phyloP scores from a whole-genome alignment of 2,113 vertebrate genomes.

The Bufo gargarizans region DNA sequence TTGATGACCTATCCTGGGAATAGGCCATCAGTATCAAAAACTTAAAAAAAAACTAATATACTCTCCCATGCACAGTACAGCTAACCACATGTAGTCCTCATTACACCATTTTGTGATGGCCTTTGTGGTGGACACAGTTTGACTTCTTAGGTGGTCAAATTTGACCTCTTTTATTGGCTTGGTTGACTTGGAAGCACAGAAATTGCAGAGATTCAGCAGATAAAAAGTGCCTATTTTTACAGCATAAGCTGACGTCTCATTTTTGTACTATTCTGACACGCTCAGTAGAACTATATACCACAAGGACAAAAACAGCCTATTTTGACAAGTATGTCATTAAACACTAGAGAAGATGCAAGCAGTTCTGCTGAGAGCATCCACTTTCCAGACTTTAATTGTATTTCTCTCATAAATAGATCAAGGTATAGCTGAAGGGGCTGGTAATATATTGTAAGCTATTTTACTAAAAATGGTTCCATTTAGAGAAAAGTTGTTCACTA shows the following conservation, averaged over 20 bases:
- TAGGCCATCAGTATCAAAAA: no score
- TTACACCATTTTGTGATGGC: no score
- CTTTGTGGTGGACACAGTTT: background rate
- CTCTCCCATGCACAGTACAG: background rate
- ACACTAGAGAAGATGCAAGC: background rate
- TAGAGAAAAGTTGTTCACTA: constrained; percentile 45
- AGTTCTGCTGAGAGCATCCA: constrained; percentile 35
- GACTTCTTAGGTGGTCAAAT: background rate
- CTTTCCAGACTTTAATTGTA: constrained; percentile 35
- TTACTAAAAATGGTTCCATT: constrained; percentile 37
- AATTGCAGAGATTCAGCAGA: background rate
- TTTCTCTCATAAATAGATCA: constrained; percentile 43
- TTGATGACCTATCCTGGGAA: no score
- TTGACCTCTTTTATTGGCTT: background rate
- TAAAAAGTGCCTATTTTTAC: background rate
- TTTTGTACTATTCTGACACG: background rate
- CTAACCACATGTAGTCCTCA: background rate
- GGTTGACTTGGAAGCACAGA: background rate
- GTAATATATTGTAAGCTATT: constrained; percentile 37
- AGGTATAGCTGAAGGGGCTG: constrained; percentile 37
- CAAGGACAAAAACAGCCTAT: constrained; percentile 35
- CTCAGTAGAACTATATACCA: constrained; percentile 29
- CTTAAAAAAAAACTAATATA: background rate
- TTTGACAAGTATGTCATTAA: constrained; percentile 41
- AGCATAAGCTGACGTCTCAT: background rate